Base-by-base conservation (phyloP, 2,888 invertebrate species). In the Smittia aterrima region DNA sequence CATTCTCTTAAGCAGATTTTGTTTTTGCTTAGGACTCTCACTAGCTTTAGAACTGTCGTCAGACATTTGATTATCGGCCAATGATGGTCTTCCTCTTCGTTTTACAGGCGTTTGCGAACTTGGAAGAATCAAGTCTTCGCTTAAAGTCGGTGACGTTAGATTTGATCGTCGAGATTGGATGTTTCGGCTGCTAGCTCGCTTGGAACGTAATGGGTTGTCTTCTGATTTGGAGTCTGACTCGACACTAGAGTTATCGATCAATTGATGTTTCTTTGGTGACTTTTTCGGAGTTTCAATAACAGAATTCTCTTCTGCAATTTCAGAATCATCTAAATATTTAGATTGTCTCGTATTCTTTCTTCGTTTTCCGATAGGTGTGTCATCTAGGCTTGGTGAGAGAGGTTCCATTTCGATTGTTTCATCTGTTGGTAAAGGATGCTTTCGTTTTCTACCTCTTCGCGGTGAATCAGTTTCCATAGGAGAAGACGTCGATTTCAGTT, bases 181-280 rank as follows among this genome's bases (percentile, higher is more conserved):
- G 1, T 9, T 4, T 6, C 38, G 67, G 16, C 20, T 67, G 25
- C 16, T 66, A 22, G 40, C 20, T 40, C 67, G 16, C 25, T 67
- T 67, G 1, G 67, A 18, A 16, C 38, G 67, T n/a, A 18, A 6
- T 64, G 64, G 64, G 16, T 16, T 41, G 25, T 67, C 67, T 54
- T 82, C 82, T 32, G 79, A 81, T 76, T 79, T 79, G 1, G 83
- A 81, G 74, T 83, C 82, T 13, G 73, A 73, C 54, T 82, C 82
- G 24, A 41, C 66, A 27, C 64, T 64, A 1, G 73, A 64, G 25
- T 74, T 66, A 13, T 74, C 53, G 1, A 54, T 24, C 1, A 67
- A 47, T 18, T 24, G 25, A 1, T 22, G 58, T 38, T 53, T 47
- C 2, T n/a, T 20, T 41, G 66, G 64, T 11, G 70, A 64, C 16